Evolutionary conservation across 2,888 invertebrate species (phyloP).

Genomic region (Eupeodes luniger): DNA sequence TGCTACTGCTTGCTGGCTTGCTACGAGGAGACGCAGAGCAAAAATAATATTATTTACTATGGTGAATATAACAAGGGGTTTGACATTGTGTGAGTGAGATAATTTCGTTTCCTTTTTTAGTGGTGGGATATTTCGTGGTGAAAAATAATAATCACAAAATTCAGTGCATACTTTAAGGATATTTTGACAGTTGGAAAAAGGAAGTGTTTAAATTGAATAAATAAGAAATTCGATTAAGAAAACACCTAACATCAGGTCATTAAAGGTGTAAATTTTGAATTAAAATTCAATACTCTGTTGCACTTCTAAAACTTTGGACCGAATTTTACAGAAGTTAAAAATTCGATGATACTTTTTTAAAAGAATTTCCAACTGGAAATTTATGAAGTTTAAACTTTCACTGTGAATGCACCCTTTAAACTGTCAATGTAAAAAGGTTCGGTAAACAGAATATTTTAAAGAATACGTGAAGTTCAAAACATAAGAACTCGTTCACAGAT

Average conservation of each 20-base stretch:
- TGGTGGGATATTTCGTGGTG: conserved; percentile 37
- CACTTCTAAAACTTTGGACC: no score
- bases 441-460: no score
- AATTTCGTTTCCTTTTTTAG: conserved; percentile 40
- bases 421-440: no score
- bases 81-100: conserved; percentile 1
- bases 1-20: conserved; percentile 5
- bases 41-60: conserved; percentile 37
- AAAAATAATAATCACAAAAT: not conserved
- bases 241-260: not conserved
- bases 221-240: not conserved
- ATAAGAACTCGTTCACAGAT: no score
- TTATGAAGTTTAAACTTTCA: no score
- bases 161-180: conserved; percentile 34
- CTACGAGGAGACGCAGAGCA: conserved; percentile 33
- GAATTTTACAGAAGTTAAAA: no score
- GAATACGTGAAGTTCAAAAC: no score
- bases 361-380: no score
- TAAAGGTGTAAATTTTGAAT: not conserved
- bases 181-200: conserved; percentile 19
- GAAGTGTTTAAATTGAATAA: not conserved
- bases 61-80: conserved; percentile 24
- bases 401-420: no score
- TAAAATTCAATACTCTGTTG: no score
- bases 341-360: no score